These are phyloP conservation scores for Rosalia funebris DNA, from an alignment of 2,888 invertebrate genomes.

Conservation along the genomic window DNA sequence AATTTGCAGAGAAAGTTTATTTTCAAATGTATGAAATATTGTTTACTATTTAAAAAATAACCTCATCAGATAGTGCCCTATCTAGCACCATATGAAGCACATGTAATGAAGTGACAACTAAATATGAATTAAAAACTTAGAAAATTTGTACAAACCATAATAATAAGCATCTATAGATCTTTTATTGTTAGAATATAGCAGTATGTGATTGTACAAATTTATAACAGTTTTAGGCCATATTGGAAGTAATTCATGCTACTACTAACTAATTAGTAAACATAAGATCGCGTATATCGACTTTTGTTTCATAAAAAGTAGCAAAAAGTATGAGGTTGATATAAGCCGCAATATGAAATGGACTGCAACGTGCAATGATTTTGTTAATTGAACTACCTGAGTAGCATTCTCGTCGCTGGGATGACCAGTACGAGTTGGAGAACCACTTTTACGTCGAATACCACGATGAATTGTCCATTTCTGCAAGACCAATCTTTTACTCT, in stretches of 20 bases:
- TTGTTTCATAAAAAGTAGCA: conserved; percentile 11
- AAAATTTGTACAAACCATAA: conserved; percentile 15
- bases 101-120: background rate
- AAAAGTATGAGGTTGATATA: conserved; percentile 13
- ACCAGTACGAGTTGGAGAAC: conserved; percentile 68
- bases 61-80: conserved; percentile 21
- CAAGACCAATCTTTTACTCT: conserved; percentile 52
- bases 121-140: conserved; percentile 4
- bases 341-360: conserved; percentile 27
- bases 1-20: too few species aligned
- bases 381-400: conserved; percentile 66
- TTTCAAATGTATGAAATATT: too few species aligned
- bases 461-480: conserved; percentile 86
- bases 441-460: conserved; percentile 79
- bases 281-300: conserved; percentile 5
- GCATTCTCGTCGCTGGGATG: conserved; percentile 65
- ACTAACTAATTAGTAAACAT: conserved; percentile 18
- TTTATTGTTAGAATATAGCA: background rate
- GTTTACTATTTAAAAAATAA: too few species aligned
- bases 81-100: conserved; percentile 1
- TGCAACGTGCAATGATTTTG: conserved; percentile 41
- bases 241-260: conserved; percentile 11
- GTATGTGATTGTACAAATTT: conserved; percentile 1
- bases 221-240: conserved; percentile 8
- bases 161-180: background rate